Percentiles rank a stretch among this genome's conserved stretches.
Conservation (phyloP, 2,113 vertebrate genomes). For the Crotalus viridis region DNA sequence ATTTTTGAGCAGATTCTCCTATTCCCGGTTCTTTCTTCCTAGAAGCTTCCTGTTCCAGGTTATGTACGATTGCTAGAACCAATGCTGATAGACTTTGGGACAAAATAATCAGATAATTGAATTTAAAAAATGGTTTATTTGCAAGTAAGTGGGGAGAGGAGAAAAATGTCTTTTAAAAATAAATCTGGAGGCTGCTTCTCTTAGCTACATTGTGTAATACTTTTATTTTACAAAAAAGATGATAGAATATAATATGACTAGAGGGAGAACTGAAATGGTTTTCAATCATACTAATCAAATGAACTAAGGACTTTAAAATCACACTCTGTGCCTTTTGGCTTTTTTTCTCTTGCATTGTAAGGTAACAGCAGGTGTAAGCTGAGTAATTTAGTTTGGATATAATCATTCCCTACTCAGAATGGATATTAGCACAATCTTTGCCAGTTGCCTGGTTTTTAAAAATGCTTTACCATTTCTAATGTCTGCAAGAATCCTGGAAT, state of each 20-base stretch:
- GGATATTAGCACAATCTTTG: constrained; percentile 11
- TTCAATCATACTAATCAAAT: constrained; percentile 22
- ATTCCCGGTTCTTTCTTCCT: not conserved
- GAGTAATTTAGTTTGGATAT: constrained; percentile 29
- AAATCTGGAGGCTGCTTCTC: not conserved
- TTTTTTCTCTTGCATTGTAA: not conserved
- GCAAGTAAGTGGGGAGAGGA: not conserved
- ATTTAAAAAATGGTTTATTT: not conserved
- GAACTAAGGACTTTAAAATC: constrained; percentile 26
- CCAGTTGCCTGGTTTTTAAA: constrained; percentile 37
- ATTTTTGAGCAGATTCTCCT: not conserved
- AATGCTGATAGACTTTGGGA: not conserved
- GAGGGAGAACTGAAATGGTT: not conserved
- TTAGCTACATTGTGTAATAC: not conserved
- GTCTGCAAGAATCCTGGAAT: constrained; percentile 14
- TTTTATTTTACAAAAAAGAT: not conserved
- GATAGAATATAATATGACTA: not conserved
- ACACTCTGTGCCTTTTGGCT: not conserved
- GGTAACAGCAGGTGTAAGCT: constrained; percentile 9
- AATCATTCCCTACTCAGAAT: constrained; percentile 27
- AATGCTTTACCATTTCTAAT: constrained; percentile 14
- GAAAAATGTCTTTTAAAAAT: not conserved
- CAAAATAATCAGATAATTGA: not conserved
- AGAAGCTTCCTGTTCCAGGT: not conserved
- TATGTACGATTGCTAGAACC: not conserved